Evolutionary conservation across 2,888 invertebrate genomes (phyloP), one percentile per base, ranked within the genome.

Genomic region (Notodonta ziczac): DNA sequence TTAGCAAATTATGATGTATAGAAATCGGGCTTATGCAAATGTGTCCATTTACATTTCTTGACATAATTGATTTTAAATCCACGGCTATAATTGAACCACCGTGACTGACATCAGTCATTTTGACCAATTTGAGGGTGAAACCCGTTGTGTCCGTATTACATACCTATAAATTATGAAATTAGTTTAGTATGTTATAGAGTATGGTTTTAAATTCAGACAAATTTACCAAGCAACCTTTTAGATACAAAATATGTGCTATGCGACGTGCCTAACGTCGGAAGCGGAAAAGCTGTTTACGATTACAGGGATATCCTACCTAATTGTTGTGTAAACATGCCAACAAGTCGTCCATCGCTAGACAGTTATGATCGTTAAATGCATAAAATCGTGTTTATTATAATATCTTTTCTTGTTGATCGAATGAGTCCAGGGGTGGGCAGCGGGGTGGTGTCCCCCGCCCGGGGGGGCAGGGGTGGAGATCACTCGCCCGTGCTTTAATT

Each of bases 401-500:
- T 87, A 83, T 83, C 77, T 84, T 57, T 85, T 87, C 57, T 86
- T 87, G 88, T 88, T 87, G 87, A 90, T 90, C 86, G 86, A 88
- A 84, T 83, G 83, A 84, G 81, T 81, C 81, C 81, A 75, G 70
- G 69, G 77, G 74, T 65, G 77, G 80, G 76, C 71, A 80, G 57
- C 60, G 71, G 82, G 82, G 72, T 67, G 69, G 63, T 71, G 72
- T 67, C 73, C 74, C 71, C 73, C 72, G 66, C 74, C 72, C 69
- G 67, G 67, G 76, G 64, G 67, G 84, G 67, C 82, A 83, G 84
- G 82, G 81, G 86, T 74, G 86, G 87, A 85, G 94, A 94, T 94
- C 94, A 93, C 91, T 94, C 94, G 92, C 87, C 94, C 94, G 89
- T 94, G 92, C 89, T 93, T 93, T 93, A 93, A 93, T 93, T 93